Base-by-base conservation (phyloP, 2,113 vertebrate genomes). In the Pseudopodoces humilis region DNA sequence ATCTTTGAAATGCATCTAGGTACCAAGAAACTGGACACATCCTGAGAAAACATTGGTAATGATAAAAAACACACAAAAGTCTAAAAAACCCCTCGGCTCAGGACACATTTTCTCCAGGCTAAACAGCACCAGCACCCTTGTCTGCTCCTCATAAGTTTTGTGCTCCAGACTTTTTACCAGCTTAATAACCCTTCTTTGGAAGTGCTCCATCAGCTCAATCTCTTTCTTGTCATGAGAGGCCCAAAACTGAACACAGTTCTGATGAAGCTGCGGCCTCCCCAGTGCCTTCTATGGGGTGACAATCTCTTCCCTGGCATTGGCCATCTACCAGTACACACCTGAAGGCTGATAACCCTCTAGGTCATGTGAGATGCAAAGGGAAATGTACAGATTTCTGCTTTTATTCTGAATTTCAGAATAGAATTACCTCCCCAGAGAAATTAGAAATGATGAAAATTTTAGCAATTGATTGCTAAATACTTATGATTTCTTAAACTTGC, bases 11-110 rank as follows among this genome's bases (percentile, higher is more conserved):
- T 35, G 30, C 21, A 75, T 2, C 6, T 62, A 56, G 15, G 7
- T 79, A 33, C 9, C 31, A 58, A 88, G n/a, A 78, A 79, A 70
- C 0, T 1, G 9, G 14, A 30, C 3, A 49, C 3, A 69, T 13
- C 2, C 13, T 69, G 41, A 64, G 9, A 43, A 27, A 70, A 9
- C 8, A 39, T 3, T 3, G 1, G 6, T 31, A 74, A 60, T 8
- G 0, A 0, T 37, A 21, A 69, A 90, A 59, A 59, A 33, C 10
- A 19, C 6, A 1, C 5, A 30, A 39, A 71, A 28, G 0, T 56
- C 8, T 25, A 23, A 43, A 52, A 60, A 7, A 5, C 1, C 15
- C 18, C 23, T 18, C 30, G 11, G 24, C 2, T 52, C 9, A 53
- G 27, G 41, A 17, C 9, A 27, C 14, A 11, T 63, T 56, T 71